phyloP scores from a whole-genome alignment of 2,888 invertebrate genomes.

The Microdon myrmicae region DNA sequence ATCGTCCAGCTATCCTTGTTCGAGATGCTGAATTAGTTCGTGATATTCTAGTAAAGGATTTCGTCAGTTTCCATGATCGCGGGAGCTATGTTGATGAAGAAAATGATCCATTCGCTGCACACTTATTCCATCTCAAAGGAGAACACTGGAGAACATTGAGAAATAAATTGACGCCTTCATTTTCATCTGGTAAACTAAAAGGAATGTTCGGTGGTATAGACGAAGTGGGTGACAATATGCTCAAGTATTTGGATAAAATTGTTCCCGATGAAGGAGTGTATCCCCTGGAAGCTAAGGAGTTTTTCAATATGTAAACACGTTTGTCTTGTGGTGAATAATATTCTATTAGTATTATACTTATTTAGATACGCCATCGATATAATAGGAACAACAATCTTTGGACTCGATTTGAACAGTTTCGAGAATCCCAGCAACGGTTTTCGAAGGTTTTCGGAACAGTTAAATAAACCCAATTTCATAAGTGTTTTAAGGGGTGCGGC shows the following conservation, averaged over 20 bases:
- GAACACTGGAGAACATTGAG: slow-evolving; percentile 74
- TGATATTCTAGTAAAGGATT: slow-evolving; percentile 72
- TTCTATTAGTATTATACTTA: too few species aligned
- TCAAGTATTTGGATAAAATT: slow-evolving; percentile 64
- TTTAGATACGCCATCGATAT: slow-evolving; percentile 67
- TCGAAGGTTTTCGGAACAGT: slow-evolving; percentile 54
- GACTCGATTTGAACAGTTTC: slow-evolving; percentile 65
- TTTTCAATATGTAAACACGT: slow-evolving; percentile 56
- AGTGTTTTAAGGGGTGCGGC: slow-evolving; percentile 54
- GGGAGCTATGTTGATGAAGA: slow-evolving; percentile 73
- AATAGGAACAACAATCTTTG: slow-evolving; percentile 68
- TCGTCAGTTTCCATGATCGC: slow-evolving; percentile 74
- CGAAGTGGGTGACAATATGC: slow-evolving; percentile 70
- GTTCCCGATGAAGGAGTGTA: slow-evolving; percentile 58
- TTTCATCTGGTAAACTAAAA: slow-evolving; percentile 75
- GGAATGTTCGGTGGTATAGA: slow-evolving; percentile 73
- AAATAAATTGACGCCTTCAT: slow-evolving; percentile 73
- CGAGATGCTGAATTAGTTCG: slow-evolving; percentile 73
- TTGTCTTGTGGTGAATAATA: neutral
- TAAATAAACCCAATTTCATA: slow-evolving; percentile 26
- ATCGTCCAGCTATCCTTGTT: slow-evolving; percentile 72
- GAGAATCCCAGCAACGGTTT: slow-evolving; percentile 64
- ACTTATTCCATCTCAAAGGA: slow-evolving; percentile 67
- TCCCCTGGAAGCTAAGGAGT: slow-evolving; percentile 67
- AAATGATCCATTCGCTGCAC: slow-evolving; percentile 72